phyloP scores from a whole-genome alignment of 2,888 invertebrate species.

The Zaprionus lineosus region DNA sequence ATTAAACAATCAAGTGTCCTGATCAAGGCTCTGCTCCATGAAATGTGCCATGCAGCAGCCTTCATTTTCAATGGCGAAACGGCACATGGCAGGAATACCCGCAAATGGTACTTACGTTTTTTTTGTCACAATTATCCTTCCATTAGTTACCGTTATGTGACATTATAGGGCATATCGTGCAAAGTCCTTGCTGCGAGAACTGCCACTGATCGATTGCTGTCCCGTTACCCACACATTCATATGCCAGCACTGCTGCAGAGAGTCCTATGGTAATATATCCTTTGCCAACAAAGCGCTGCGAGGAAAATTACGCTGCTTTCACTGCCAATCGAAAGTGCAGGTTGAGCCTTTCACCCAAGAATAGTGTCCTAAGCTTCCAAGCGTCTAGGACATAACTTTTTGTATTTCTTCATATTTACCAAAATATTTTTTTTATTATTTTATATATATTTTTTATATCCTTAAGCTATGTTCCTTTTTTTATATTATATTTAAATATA shows the following conservation, averaged over 20 bases:
- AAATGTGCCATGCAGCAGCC: conserved; percentile 52
- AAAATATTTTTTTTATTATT: too few species aligned
- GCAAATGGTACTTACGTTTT: too few species aligned
- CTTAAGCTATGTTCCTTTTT: too few species aligned
- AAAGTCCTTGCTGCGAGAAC: conserved; percentile 21
- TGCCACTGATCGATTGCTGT: conserved; percentile 29
- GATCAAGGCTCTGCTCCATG: conserved; percentile 31
- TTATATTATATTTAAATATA: too few species aligned
- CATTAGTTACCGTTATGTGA: too few species aligned
- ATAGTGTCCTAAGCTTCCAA: too few species aligned
- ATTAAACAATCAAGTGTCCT: conserved; percentile 13
- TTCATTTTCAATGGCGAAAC: conserved; percentile 37
- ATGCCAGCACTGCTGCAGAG: conserved; percentile 34
- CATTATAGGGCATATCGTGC: conserved; percentile 33
- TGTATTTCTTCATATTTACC: too few species aligned
- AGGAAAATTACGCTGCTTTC: conserved; percentile 35
- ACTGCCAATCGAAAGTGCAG: conserved; percentile 40
- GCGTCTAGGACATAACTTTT: too few species aligned
- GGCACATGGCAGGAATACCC: conserved; percentile 45
- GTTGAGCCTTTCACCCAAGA: conserved; percentile 11
- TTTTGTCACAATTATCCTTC: too few species aligned
- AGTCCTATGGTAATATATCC: conserved; percentile 19
- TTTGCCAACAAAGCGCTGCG: conserved; percentile 3
- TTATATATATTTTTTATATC: too few species aligned
- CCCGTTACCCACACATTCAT: conserved; percentile 23